These are phyloP conservation scores for Caretta caretta DNA, from an alignment of 2,113 vertebrate species.

Conservation along the genomic window DNA sequence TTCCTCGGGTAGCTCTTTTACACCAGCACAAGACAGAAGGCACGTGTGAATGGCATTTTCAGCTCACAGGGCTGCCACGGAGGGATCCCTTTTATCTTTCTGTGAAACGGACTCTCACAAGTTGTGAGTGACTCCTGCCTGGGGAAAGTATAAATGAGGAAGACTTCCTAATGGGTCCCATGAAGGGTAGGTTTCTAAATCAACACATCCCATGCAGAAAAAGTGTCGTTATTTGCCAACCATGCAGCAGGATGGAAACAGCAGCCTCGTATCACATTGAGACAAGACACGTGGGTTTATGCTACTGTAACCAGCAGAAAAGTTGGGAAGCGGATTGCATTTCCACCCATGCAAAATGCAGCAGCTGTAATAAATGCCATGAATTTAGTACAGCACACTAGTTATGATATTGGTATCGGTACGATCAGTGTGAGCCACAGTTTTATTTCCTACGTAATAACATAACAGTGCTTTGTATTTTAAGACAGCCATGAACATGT, in stretches of 20 bases:
- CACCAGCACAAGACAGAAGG: rapidly evolving
- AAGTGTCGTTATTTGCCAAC: not conserved
- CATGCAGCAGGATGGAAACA: not conserved
- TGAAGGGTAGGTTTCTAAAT: not conserved
- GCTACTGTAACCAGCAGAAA: not conserved
- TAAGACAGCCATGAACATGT: not conserved
- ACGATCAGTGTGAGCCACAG: not conserved
- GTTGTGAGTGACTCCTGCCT: not conserved
- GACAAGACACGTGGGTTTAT: not conserved
- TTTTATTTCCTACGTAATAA: rapidly evolving
- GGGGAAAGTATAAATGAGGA: not conserved
- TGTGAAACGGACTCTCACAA: rapidly evolving
- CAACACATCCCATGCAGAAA: not conserved
- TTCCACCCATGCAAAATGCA: not conserved
- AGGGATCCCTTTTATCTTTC: not conserved
- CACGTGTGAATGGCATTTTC: rapidly evolving
- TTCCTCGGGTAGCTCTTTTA: not conserved
- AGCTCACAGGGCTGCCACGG: rapidly evolving
- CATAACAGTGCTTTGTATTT: not conserved
- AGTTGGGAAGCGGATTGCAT: not conserved
- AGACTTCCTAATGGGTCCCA: not conserved
- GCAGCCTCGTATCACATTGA: not conserved
- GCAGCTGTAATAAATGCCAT: not conserved
- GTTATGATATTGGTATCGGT: not conserved
- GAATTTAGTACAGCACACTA: rapidly evolving